These are phyloP conservation scores for Coranthus polyacanthus DNA, from an alignment of 2,797 vertebrate species.

Conservation along the genomic window DNA sequence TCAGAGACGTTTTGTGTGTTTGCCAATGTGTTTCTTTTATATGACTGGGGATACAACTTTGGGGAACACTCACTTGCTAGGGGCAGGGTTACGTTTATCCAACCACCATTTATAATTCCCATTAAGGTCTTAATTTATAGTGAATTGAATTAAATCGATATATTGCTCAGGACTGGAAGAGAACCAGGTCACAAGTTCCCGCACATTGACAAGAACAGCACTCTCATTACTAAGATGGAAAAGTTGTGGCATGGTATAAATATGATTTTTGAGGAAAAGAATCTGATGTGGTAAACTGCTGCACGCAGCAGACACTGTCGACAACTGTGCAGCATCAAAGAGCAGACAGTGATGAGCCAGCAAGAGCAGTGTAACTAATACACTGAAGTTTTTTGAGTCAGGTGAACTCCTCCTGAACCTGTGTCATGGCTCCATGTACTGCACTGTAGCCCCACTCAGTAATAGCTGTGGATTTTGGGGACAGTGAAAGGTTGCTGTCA, in stretches of 20 bases:
- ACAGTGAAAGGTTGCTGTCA: conserved; percentile 15
- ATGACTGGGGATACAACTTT: too few relatives aligned
- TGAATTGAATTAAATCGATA: too few relatives aligned
- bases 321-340: not conserved
- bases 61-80: too few relatives aligned
- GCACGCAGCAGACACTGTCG: not conserved
- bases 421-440: conserved; percentile 47
- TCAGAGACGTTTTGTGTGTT: too few relatives aligned
- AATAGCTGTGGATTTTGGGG: conserved; percentile 2
- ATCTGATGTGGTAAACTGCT: conserved; percentile 3
- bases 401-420: conserved; percentile 56
- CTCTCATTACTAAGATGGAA: too few relatives aligned
- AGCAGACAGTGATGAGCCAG: conserved; percentile 5
- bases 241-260: too few relatives aligned
- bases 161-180: not conserved
- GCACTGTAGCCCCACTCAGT: not conserved
- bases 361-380: conserved; percentile 14
- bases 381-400: conserved; percentile 21
- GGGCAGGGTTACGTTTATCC: too few relatives aligned
- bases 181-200: not conserved
- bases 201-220: not conserved
- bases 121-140: too few relatives aligned
- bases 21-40: too few relatives aligned
- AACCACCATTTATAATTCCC: too few relatives aligned
- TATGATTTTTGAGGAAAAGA: not conserved